A percentile compares a stretch with the other conserved stretches of the same genome.
Evolutionary conservation across 2,888 invertebrate genomes (phyloP).

Genomic region (Drosophila bunnanda): DNA sequence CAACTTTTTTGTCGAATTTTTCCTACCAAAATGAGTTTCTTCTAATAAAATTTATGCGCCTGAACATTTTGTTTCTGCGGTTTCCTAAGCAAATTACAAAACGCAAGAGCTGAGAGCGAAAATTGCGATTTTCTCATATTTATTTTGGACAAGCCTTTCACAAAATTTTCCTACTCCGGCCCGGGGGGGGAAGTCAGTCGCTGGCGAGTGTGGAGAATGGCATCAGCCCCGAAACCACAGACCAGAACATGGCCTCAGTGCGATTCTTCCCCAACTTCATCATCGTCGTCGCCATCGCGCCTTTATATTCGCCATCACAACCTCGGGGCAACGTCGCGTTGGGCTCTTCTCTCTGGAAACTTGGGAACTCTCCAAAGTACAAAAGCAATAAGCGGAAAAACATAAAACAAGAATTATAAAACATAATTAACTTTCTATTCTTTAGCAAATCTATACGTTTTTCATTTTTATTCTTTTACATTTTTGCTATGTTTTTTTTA

Average conservation of each 20-base stretch:
- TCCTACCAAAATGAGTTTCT: slow-evolving; percentile 19
- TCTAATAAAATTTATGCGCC: slow-evolving; percentile 27
- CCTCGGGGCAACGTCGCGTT: slow-evolving; percentile 49
- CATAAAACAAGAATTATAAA: slow-evolving; percentile 44
- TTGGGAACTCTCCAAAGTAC: slow-evolving; percentile 53
- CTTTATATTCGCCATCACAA: slow-evolving; percentile 6
- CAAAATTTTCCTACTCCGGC: slow-evolving; percentile 45
- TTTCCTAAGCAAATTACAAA: slow-evolving; percentile 64
- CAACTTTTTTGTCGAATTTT: slow-evolving; percentile 17
- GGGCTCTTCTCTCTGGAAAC: slow-evolving; percentile 63
- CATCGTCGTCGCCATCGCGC: slow-evolving; percentile 43
- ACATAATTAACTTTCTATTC: slow-evolving; percentile 79
- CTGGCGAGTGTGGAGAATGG: slow-evolving; percentile 7
- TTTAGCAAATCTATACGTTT: slow-evolving; percentile 1
- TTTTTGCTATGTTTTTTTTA: slow-evolving; percentile 2
- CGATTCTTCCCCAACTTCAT: slow-evolving; percentile 45
- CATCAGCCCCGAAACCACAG: slow-evolving; percentile 54
- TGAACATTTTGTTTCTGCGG: slow-evolving; percentile 47
- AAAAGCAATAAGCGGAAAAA: slow-evolving; percentile 40
- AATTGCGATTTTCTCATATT: slow-evolving; percentile 65
- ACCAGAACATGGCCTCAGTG: slow-evolving; percentile 47
- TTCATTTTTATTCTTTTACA: slow-evolving; percentile 33
- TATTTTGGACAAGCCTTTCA: slow-evolving; percentile 73
- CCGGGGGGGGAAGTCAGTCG: slow-evolving; percentile 1
- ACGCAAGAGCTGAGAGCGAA: slow-evolving; percentile 20